Evolutionary conservation across 2,888 invertebrate genomes (phyloP).

Genomic region (Drosophila planitibia): DNA sequence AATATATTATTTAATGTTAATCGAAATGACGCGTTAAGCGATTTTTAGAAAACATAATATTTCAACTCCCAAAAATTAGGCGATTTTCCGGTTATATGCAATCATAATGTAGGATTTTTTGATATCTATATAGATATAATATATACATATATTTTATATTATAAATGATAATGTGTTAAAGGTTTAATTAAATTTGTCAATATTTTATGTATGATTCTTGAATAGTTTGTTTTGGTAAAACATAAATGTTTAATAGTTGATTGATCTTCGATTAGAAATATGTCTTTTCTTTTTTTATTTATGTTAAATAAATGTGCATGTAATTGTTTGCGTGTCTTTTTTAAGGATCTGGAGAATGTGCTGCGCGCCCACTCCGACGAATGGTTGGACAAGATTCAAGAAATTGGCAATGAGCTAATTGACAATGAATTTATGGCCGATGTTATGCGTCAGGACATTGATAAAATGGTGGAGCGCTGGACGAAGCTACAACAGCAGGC

Average conservation of each 20-base stretch:
- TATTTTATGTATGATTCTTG: neutral
- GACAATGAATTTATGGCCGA: constrained; percentile 91
- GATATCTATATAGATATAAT: no score
- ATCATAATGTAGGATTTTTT: no score
- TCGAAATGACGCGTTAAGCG: neutral
- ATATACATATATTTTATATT: neutral
- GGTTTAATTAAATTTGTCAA: neutral
- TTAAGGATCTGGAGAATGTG: constrained; percentile 93
- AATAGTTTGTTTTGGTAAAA: neutral
- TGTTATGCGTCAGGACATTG: constrained; percentile 89
- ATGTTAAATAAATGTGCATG: constrained; percentile 4
- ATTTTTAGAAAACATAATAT: neutral
- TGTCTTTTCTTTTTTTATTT: neutral
- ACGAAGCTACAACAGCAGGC: constrained; percentile 89
- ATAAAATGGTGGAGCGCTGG: constrained; percentile 88
- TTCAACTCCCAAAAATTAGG: no score
- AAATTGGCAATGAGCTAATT: constrained; percentile 90
- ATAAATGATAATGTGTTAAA: neutral
- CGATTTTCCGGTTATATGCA: no score
- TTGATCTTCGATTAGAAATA: neutral
- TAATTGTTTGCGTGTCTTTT: neutral
- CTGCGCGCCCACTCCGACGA: constrained; percentile 89
- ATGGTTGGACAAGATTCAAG: constrained; percentile 90
- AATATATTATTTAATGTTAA: constrained; percentile 74
- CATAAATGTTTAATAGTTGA: neutral